Evolutionary conservation across 2,888 invertebrate genomes (phyloP), one percentile per base, ranked within the genome.

Genomic region (Luffia ferchaultella): DNA sequence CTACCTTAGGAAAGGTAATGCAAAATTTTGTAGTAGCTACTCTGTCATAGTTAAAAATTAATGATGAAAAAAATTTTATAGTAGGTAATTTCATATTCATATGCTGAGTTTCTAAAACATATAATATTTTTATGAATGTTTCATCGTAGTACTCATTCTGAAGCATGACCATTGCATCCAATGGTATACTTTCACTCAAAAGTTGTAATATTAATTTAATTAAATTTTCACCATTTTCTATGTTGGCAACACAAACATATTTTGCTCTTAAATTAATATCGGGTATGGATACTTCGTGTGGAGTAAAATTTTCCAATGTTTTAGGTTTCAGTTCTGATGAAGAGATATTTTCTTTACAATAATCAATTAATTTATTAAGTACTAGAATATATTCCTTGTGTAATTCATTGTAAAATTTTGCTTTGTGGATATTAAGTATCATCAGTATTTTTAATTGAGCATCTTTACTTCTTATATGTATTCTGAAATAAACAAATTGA

Each of bases 381-480:
- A 84, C 68, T 41, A 63, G 61, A 50, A 70, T 62, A 62, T 88
- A 89, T 59, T 88, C 85, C 1, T 61, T 60, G 49, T 79, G 74
- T 17, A 88, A 58, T 54, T 74, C 67, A 45, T 76, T 63, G 64
- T 85, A 86, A 60, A 86, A 79, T 55, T 82, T 64, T 50, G 85
- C 79, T 54, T 76, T 76, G 61, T 85, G 83, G 51, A 76, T 70
- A 56, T 77, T 79, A 7, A 88, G 62, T 55, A 86, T 78, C 44
- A 79, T 74, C 49, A 88, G 57, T 56, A 88, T 85, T 67, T 83
- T 85, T 48, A 86, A 60, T 58, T 88, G 89, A 16, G 85, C 85
- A 59, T 86, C 79, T 57, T 85, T 83, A 58, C 86, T 80, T 50
- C 78, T 63, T 43, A 64, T 56, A 53, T 88, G 86, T 53, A 86